A percentile compares a stretch with the other conserved stretches of the same genome.
Conservation (phyloP, 2,113 vertebrate genomes). For the Prochilodus magdalenae region DNA sequence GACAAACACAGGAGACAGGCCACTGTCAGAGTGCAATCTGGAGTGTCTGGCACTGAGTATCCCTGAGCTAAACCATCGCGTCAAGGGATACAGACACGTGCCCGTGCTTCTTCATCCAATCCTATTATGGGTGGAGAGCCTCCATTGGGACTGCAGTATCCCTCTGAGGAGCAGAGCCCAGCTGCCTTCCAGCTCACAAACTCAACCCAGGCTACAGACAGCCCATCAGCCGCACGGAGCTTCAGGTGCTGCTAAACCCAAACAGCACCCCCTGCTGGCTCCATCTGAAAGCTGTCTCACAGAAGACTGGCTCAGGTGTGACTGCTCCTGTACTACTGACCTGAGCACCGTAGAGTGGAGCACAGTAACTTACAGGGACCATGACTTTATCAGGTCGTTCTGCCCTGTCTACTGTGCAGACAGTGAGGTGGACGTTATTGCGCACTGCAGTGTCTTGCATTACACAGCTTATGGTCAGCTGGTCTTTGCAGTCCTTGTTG, state of each 20-base stretch:
- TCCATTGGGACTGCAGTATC: not conserved
- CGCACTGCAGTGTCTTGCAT: conserved; percentile 38
- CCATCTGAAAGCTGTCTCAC: not conserved
- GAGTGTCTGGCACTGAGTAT: not conserved
- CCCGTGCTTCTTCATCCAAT: not conserved
- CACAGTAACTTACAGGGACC: not conserved
- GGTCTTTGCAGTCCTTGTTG: conserved; percentile 39
- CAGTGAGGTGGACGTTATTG: conserved; percentile 12
- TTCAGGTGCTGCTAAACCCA: not conserved
- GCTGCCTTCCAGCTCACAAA: not conserved
- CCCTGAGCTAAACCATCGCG: conserved; percentile 3
- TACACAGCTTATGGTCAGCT: conserved; percentile 35
- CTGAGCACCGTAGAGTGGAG: not conserved
- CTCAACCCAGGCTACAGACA: not conserved
- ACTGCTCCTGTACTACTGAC: not conserved
- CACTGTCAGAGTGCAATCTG: not conserved
- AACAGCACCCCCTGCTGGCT: conserved; percentile 1
- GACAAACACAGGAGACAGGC: not conserved
- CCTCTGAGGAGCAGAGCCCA: not conserved
- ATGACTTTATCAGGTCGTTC: not conserved
- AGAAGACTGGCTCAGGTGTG: not conserved
- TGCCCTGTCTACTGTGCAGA: not conserved
- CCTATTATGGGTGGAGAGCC: not conserved
- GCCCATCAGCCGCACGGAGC: not conserved
- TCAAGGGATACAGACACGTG: not conserved